Evolutionary conservation across 2,113 vertebrate genomes (phyloP).

Genomic region (Zingel zingel): DNA sequence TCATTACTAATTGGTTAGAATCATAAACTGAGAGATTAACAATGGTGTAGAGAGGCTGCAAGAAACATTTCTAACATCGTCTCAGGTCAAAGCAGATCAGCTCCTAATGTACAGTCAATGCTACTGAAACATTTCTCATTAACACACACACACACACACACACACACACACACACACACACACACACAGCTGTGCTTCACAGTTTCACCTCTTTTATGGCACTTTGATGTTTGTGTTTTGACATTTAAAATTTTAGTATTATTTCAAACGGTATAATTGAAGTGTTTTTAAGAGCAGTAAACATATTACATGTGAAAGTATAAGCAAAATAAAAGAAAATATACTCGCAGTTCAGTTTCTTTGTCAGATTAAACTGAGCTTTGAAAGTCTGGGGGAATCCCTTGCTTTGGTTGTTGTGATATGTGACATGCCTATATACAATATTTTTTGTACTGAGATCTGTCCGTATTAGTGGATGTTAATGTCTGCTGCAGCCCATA

Average conservation of each 20-base stretch:
- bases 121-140: constrained; percentile 51
- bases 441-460: constrained; percentile 10
- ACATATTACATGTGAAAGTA: background rate
- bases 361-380: constrained; percentile 25
- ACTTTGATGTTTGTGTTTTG: constrained; percentile 69
- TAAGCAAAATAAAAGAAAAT: background rate
- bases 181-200: constrained; percentile 14
- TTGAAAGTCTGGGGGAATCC: constrained; percentile 11
- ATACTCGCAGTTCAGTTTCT: constrained; percentile 7
- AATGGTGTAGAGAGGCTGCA: background rate
- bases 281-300: constrained; percentile 31
- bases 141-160: background rate
- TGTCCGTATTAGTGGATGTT: constrained; percentile 25
- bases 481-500: constrained; percentile 40
- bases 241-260: constrained; percentile 16
- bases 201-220: constrained; percentile 54
- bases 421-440: constrained; percentile 18
- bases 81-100: constrained; percentile 47
- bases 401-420: constrained; percentile 3
- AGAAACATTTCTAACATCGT: background rate
- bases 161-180: background rate
- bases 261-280: constrained; percentile 26
- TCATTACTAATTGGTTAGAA: background rate
- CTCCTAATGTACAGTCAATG: constrained; percentile 46
- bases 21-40: background rate